These are phyloP conservation scores for Agrotis clavis DNA, from an alignment of 2,888 invertebrate species.

Conservation along the genomic window DNA sequence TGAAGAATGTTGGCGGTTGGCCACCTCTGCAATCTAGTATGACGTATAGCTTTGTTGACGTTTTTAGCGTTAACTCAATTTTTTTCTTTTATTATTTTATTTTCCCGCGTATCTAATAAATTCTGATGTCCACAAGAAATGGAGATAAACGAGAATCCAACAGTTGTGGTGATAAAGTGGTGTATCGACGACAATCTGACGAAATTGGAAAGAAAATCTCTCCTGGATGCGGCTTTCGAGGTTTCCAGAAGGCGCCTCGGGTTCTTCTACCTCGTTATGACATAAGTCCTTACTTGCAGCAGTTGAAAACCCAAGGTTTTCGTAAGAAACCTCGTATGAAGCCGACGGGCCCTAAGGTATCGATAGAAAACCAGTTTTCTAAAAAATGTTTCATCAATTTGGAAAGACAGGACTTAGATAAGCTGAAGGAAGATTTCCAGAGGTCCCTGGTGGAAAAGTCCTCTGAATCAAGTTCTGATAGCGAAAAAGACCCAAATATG, in stretches of 20 bases:
- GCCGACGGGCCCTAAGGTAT: neutral
- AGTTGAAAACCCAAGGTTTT: neutral
- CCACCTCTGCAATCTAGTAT: slow-evolving; percentile 54
- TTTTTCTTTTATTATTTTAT: slow-evolving; percentile 75
- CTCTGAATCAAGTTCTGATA: slow-evolving; percentile 62
- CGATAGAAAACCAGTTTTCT: slow-evolving; percentile 59
- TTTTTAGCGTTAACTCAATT: slow-evolving; percentile 66
- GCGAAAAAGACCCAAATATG: slow-evolving; percentile 67
- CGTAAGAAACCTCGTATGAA: slow-evolving; percentile 18
- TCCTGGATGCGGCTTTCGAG: slow-evolving; percentile 72
- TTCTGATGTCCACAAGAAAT: slow-evolving; percentile 77
- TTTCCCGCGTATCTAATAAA: slow-evolving; percentile 68
- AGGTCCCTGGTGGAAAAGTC: slow-evolving; percentile 31
- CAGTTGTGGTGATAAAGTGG: slow-evolving; percentile 51
- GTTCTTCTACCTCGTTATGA: slow-evolving; percentile 76
- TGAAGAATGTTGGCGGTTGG: slow-evolving; percentile 50
- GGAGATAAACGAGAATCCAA: slow-evolving; percentile 67
- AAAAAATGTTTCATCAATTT: slow-evolving; percentile 75
- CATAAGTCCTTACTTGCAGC: slow-evolving; percentile 73
- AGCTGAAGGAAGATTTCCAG: slow-evolving; percentile 63
- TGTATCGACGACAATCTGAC: slow-evolving; percentile 40
- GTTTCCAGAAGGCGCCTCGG: slow-evolving; percentile 76
- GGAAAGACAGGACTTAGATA: slow-evolving; percentile 72
- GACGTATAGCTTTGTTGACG: slow-evolving; percentile 77
- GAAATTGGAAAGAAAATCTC: slow-evolving; percentile 66